These are phyloP conservation scores for Zapornia atra DNA, from an alignment of 2,113 vertebrate species.

Conservation along the genomic window DNA sequence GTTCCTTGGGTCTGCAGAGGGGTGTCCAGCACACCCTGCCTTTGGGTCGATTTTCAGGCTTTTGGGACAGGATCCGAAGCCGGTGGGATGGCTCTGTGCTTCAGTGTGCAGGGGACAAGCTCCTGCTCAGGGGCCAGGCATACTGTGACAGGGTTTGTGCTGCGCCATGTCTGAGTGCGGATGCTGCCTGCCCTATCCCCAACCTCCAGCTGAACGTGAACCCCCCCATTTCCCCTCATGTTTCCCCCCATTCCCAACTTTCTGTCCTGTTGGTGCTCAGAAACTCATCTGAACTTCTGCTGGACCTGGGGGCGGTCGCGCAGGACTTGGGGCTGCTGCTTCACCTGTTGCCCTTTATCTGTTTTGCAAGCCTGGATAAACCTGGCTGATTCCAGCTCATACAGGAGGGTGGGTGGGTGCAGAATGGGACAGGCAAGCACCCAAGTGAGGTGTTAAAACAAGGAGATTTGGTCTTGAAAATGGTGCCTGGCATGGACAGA, in stretches of 20 bases:
- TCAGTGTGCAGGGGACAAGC: background rate
- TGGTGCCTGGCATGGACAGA: background rate
- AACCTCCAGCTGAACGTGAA: background rate
- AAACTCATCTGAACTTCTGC: background rate
- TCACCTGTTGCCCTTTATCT: background rate
- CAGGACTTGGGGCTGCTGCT: background rate
- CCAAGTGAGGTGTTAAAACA: rapidly evolving
- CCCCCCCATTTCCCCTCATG: background rate
- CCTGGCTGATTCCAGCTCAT: background rate
- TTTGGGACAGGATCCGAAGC: background rate
- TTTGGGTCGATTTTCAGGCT: background rate
- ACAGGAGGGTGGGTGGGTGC: background rate
- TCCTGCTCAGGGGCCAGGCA: rapidly evolving
- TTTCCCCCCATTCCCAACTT: background rate
- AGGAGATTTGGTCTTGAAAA: background rate
- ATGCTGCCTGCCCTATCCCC: background rate
- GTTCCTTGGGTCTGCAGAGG: background rate
- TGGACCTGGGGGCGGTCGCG: background rate
- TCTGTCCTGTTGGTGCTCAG: rapidly evolving
- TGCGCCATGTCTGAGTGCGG: rapidly evolving
- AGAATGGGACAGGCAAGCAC: background rate
- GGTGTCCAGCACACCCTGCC: rapidly evolving
- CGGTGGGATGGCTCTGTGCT: background rate
- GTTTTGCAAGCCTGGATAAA: background rate
- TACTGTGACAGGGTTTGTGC: background rate